These are phyloP conservation scores for Gambusia holbrooki DNA, from an alignment of 2,113 vertebrate genomes.

Conservation along the genomic window DNA sequence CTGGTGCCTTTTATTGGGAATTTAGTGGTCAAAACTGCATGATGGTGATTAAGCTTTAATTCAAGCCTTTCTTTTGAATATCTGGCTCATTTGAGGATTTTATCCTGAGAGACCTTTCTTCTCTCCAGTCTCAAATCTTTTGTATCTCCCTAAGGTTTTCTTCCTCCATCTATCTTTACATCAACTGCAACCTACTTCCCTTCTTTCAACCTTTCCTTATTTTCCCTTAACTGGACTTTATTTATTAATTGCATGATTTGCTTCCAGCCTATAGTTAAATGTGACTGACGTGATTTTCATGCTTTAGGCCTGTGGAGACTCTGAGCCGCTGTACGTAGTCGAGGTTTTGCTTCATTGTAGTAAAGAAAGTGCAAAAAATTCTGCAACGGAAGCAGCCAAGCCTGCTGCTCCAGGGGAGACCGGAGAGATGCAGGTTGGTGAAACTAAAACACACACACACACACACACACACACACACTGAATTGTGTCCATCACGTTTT, in stretches of 20 bases:
- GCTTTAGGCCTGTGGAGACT: constrained; percentile 69
- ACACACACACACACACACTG: background rate
- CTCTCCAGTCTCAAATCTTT: background rate
- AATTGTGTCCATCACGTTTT: background rate
- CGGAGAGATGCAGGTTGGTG: constrained; percentile 94
- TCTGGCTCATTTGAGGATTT: background rate
- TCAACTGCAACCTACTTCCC: background rate
- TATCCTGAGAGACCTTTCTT: background rate
- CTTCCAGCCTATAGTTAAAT: background rate
- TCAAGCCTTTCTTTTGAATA: background rate
- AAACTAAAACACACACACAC: background rate
- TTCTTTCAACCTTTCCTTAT: background rate
- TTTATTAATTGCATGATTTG: background rate
- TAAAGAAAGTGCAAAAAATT: constrained; percentile 92
- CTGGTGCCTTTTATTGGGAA: background rate
- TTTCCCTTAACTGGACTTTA: background rate
- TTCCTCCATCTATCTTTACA: background rate
- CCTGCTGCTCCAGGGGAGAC: constrained; percentile 88
- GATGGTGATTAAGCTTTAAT: background rate
- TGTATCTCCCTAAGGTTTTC: background rate
- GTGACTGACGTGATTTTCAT: background rate
- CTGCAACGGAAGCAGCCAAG: constrained; percentile 90
- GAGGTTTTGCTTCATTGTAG: constrained; percentile 94
- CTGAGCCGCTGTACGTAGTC: constrained; percentile 91
- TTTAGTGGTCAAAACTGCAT: background rate